phyloP scores from a whole-genome alignment of 92 coral and sea anemone species.

The Nematostella vectensis region DNA sequence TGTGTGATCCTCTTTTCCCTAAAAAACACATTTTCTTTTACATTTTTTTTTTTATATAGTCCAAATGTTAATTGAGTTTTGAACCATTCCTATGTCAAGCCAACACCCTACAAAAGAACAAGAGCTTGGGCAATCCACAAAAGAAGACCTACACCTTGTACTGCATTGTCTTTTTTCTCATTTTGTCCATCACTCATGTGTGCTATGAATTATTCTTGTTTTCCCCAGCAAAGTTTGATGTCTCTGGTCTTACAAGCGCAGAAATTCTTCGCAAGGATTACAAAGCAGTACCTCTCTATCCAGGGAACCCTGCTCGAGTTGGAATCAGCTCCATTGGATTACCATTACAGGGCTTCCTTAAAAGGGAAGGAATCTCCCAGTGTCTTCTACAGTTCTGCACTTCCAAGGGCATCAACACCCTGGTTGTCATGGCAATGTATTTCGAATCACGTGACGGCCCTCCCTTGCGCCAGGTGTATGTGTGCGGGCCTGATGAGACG shows the following conservation, averaged over 20 bases:
- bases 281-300: constrained; percentile 53
- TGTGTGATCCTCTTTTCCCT: too few relatives aligned
- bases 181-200: too few relatives aligned
- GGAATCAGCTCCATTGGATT: constrained; percentile 66
- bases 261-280: constrained; percentile 72
- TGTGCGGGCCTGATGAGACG: constrained; percentile 42
- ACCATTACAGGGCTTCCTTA: constrained; percentile 33
- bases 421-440: constrained; percentile 66
- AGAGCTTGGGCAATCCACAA: too few relatives aligned
- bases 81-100: too few relatives aligned
- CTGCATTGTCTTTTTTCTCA: too few relatives aligned
- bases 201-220: too few relatives aligned
- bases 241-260: constrained; percentile 41
- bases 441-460: constrained; percentile 44
- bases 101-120: too few relatives aligned
- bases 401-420: constrained; percentile 24
- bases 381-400: constrained; percentile 34
- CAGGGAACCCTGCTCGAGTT: constrained; percentile 13
- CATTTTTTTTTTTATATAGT: too few relatives aligned
- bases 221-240: constrained; percentile 77
- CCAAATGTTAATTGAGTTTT: too few relatives aligned
- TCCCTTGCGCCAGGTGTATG: constrained; percentile 64
- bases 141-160: too few relatives aligned
- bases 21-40: too few relatives aligned
- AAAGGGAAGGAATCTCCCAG: constrained; percentile 26